These are phyloP conservation scores for Girardinus metallicus DNA, from an alignment of 2,797 vertebrate genomes.

Conservation along the genomic window DNA sequence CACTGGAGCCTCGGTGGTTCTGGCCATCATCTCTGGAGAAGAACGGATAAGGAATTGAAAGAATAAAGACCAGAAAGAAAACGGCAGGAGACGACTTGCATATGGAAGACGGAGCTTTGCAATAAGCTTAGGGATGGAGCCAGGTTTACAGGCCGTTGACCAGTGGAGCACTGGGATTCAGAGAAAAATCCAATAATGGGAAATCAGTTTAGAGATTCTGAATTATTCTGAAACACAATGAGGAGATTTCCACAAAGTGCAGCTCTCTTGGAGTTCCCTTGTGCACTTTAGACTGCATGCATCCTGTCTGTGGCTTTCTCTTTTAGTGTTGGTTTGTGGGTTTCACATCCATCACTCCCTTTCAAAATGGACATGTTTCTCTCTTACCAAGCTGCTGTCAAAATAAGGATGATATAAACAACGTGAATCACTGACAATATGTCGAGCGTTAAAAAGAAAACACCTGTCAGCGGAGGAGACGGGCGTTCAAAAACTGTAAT, in stretches of 20 bases:
- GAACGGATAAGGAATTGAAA: constrained; percentile 12
- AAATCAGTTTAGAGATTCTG: neutral
- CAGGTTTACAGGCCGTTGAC: constrained; percentile 25
- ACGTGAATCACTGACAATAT: constrained; percentile 47
- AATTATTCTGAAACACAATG: neutral
- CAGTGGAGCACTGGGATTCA: constrained; percentile 16
- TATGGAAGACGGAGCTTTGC: constrained; percentile 28
- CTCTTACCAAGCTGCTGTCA: constrained; percentile 1
- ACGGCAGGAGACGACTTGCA: constrained; percentile 21
- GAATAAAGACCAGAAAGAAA: constrained; percentile 1
- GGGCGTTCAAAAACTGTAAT: constrained; percentile 27
- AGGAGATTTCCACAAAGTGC: constrained; percentile 20
- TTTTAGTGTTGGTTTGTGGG: constrained; percentile 14
- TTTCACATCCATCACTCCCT: constrained; percentile 12
- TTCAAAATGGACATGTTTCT: neutral
- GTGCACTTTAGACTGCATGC: neutral
- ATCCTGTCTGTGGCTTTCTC: constrained; percentile 16
- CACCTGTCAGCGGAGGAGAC: constrained; percentile 26
- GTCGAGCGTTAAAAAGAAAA: constrained; percentile 44
- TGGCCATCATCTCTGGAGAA: constrained; percentile 18
- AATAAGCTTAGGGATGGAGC: constrained; percentile 30
- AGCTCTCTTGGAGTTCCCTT: constrained; percentile 12
- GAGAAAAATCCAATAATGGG: constrained; percentile 18
- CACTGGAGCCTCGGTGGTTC: neutral
- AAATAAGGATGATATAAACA: constrained; percentile 20